Conservation (phyloP, 2,113 vertebrate species). For the Parotia lawesii region DNA sequence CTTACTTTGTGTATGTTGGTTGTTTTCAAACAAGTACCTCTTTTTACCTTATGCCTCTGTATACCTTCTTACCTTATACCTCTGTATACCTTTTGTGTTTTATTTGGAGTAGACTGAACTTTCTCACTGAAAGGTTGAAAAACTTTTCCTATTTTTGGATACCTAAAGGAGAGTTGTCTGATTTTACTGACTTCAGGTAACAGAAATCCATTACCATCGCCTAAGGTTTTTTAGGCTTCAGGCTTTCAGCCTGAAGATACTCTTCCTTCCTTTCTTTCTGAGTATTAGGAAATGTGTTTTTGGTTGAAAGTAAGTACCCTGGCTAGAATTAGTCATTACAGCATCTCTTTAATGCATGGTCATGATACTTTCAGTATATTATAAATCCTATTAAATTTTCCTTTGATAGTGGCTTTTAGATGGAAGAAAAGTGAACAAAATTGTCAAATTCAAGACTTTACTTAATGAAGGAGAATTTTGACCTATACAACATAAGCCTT, state of each 20-base stretch:
- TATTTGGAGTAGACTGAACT: neutral
- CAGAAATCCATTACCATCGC: neutral
- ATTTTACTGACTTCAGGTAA: neutral
- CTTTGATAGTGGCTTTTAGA: neutral
- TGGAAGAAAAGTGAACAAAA: neutral
- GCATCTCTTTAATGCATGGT: neutral
- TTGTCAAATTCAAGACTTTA: neutral
- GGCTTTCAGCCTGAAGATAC: neutral
- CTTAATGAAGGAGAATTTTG: neutral
- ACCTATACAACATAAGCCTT: neutral
- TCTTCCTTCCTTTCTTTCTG: neutral
- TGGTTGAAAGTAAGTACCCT: neutral
- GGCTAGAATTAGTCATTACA: neutral
- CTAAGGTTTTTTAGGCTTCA: neutral
- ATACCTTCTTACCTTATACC: neutral
- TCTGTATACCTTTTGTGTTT: neutral
- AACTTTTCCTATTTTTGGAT: neutral
- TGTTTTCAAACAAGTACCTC: neutral
- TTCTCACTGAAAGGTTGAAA: neutral
- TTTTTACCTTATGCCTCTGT: neutral
- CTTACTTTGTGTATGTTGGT: neutral
- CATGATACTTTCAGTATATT: neutral
- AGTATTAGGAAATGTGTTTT: neutral
- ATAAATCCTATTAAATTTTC: neutral
- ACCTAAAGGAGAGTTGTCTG: neutral